Conservation (phyloP, 2,888 invertebrate species). For the Andrena flavipes region DNA sequence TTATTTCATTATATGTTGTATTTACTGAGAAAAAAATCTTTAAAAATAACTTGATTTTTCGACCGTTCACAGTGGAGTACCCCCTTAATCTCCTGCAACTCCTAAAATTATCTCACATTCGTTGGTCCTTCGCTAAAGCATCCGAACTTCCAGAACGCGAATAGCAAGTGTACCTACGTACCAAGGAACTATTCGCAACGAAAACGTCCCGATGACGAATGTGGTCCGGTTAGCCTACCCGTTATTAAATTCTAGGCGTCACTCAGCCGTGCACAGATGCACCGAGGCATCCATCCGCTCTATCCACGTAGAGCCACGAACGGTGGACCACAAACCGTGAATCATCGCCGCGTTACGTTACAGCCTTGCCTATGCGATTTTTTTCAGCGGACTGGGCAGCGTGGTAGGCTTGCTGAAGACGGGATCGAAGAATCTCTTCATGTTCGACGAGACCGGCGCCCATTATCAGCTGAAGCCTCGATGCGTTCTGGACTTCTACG, state of each 20-base stretch:
- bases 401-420: slow-evolving; percentile 96
- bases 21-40: too few relatives aligned
- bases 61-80: too few relatives aligned
- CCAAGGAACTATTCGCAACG: neutral
- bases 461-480: slow-evolving; percentile 93
- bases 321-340: slow-evolving; percentile 45
- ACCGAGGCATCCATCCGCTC: slow-evolving; percentile 20
- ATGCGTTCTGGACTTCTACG: slow-evolving; percentile 97
- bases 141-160: neutral
- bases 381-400: slow-evolving; percentile 88
- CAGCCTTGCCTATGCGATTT: slow-evolving; percentile 70
- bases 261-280: slow-evolving; percentile 11
- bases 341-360: slow-evolving; percentile 49
- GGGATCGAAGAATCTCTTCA: slow-evolving; percentile 95
- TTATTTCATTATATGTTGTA: too few relatives aligned
- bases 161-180: neutral
- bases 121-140: neutral
- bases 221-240: slow-evolving; percentile 7
- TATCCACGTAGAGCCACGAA: slow-evolving; percentile 17
- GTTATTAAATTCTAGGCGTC: slow-evolving; percentile 7
- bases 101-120: neutral
- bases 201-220: slow-evolving; percentile 8
- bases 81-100: neutral
- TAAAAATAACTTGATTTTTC: too few relatives aligned
- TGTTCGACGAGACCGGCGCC: slow-evolving; percentile 90